A percentile compares a stretch with the other conserved stretches of the same genome.
These are phyloP conservation scores for Epirrhoe tristata DNA, from an alignment of 2,888 invertebrate genomes.

Conservation along the genomic window DNA sequence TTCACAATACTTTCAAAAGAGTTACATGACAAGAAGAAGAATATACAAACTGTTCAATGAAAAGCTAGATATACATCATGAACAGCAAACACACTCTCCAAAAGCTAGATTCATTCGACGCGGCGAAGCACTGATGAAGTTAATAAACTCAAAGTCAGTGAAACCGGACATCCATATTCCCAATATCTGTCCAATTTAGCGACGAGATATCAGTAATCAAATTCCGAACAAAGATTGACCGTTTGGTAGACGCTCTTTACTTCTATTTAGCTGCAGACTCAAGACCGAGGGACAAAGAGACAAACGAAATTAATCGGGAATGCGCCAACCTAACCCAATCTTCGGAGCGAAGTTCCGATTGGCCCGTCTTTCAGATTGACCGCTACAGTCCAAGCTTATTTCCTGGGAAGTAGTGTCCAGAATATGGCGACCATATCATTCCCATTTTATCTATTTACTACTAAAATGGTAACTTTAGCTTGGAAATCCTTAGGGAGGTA, in stretches of 20 bases:
- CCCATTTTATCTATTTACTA: background rate
- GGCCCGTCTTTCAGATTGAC: constrained; percentile 65
- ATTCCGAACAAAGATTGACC: constrained; percentile 69
- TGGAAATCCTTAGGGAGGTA: too few relatives aligned
- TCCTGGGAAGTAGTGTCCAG: background rate
- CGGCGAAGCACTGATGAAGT: constrained; percentile 10
- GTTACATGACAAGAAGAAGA: too few relatives aligned
- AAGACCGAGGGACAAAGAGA: constrained; percentile 69
- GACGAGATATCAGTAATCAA: constrained; percentile 73
- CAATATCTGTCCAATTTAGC: constrained; percentile 32
- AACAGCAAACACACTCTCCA: background rate
- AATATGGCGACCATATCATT: background rate
- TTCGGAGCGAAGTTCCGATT: constrained; percentile 39
- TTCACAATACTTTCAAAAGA: too few relatives aligned
- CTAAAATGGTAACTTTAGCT: too few relatives aligned
- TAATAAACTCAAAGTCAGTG: constrained; percentile 27
- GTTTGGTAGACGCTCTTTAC: constrained; percentile 72
- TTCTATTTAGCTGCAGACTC: constrained; percentile 59
- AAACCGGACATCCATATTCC: constrained; percentile 31
- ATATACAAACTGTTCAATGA: background rate
- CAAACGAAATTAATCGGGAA: constrained; percentile 83
- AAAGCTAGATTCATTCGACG: background rate
- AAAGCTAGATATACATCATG: background rate
- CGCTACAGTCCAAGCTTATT: constrained; percentile 41
- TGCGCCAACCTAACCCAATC: constrained; percentile 79